Evolutionary conservation across 1,140 invertebrate species (phyloP), one percentile per base, ranked within the genome.

Genomic region (Tetraneura akinire): DNA sequence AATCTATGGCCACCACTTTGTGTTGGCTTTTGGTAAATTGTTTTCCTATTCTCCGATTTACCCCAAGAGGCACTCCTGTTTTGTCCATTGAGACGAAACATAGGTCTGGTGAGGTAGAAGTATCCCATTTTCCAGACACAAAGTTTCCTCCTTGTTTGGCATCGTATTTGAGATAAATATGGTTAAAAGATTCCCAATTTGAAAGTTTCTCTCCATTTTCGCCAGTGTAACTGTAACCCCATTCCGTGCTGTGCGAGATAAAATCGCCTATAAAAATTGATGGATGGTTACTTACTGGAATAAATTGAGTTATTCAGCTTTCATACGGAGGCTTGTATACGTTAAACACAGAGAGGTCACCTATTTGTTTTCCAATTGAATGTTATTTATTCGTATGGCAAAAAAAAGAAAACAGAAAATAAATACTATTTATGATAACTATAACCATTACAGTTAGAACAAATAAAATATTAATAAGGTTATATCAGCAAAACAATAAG

Each of bases 11-110:
- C 11, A 71, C 80, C 26, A 57, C 42, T 57, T 66, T 42, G 26
- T 81, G 80, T 71, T 81, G 80, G 37, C 80, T 81, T 32, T 37
- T 21, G 26, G 80, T 66, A 42, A 81, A 81, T 37, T 71, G 3
- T 51, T 18, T 18, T 21, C 37, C 16, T n/a, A 76, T 66, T 37
- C 11, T 29, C 26, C 62, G 47, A 37, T 47, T 53, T 13, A 47
- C 37, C 3, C 26, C 11, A 13, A 81, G 45, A 26, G 80, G 80
- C 70, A 42, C 18, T 10, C 37, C 49, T 47, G 37, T 26, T 21
- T 16, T 3, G 47, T 45, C 32, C 32, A 9, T 71, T 29, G 70
- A 78, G 21, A 49, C 64, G 47, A 81, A 81, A 45, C 55, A 66
- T 47, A 81, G 64, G 60, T 80, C 81, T 29, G 37, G 55, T 26